Conservation (phyloP, 2,113 vertebrate species). For the Cheilinus undulatus region DNA sequence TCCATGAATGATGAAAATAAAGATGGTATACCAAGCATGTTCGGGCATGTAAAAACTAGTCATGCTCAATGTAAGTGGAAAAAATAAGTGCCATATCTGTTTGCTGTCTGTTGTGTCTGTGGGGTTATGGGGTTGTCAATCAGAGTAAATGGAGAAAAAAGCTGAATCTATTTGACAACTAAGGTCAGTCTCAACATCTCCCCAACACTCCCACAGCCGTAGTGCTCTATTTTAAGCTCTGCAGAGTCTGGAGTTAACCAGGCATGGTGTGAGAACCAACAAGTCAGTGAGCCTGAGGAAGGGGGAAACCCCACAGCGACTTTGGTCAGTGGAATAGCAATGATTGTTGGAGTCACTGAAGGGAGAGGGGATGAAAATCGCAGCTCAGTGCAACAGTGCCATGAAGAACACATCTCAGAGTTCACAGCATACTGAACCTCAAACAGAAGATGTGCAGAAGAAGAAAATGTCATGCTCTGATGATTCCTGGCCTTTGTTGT, state of each 20-base stretch:
- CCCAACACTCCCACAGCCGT: background rate
- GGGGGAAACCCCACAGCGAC: background rate
- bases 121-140: background rate
- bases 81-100: too few relatives aligned
- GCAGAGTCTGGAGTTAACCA: background rate
- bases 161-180: background rate
- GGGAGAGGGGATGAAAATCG: background rate
- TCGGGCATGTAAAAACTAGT: too few relatives aligned
- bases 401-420: background rate
- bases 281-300: background rate
- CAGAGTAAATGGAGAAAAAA: background rate
- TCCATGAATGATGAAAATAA: too few relatives aligned
- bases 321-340: background rate
- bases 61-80: too few relatives aligned
- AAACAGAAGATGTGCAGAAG: background rate
- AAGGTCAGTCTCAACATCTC: background rate
- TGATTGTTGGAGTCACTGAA: background rate
- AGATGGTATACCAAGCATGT: too few relatives aligned
- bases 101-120: background rate
- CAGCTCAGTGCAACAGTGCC: background rate
- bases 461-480: background rate
- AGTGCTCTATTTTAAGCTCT: background rate
- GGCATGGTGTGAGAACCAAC: background rate
- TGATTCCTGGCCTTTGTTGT: background rate
- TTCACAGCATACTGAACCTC: background rate